Percentiles rank a stretch among this genome's conserved stretches.
Conservation (phyloP, 2,797 vertebrate species). For the Psittacula echo region DNA sequence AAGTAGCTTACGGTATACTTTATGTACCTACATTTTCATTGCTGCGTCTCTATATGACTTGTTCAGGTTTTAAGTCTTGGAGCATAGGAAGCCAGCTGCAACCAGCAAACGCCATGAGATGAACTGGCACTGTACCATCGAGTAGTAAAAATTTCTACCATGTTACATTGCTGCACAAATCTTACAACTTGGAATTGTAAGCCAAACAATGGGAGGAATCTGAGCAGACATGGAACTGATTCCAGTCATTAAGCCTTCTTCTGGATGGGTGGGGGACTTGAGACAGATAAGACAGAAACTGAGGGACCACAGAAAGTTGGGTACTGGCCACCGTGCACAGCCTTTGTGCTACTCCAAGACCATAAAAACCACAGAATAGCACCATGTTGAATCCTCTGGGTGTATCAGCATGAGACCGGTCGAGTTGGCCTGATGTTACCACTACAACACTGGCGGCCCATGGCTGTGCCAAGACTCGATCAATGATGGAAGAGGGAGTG, state of each 20-base stretch:
- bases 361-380: background rate
- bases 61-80: background rate
- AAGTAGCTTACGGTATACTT: background rate
- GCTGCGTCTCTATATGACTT: background rate
- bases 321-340: background rate
- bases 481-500: background rate
- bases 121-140: background rate
- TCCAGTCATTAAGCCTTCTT: background rate
- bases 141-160: background rate
- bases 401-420: background rate
- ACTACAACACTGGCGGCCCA: background rate
- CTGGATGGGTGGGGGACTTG: background rate
- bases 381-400: background rate
- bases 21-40: background rate
- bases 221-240: background rate
- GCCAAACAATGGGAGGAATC: background rate
- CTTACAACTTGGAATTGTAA: background rate
- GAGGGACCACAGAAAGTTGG: background rate
- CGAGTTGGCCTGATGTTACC: background rate
- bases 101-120: background rate
- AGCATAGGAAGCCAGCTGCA: background rate
- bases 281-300: background rate
- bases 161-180: background rate
- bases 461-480: background rate
- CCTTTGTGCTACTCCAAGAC: background rate